Evolutionary conservation across 2,113 vertebrate species (phyloP), one percentile per base, ranked within the genome.

Genomic region (Piprites chloris): DNA sequence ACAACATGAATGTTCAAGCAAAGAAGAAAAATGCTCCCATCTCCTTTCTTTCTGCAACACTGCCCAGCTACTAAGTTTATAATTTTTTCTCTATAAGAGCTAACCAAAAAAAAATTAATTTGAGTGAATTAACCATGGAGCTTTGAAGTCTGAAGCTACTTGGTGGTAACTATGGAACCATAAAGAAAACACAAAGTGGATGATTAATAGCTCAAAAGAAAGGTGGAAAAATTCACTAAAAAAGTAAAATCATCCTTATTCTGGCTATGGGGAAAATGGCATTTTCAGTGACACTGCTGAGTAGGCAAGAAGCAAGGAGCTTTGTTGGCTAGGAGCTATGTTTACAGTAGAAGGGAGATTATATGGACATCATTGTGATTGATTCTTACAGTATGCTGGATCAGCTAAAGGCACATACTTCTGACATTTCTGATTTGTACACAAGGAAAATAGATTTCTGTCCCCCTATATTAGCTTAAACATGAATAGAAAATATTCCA

Each of bases 391-490:
- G 26, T 20, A 63, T 79, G 39, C 89, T 91, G 53, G 33, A 73
- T 88, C 79, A 91, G 90, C 72, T 83, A 78, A 84, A 81, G 32
- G 33, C 11, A 77, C 24, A 12, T 73, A 59, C 42, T 62, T 96
- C 42, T 90, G 78, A 76, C 56, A 73, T 78, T 91, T 91, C 56
- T 85, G 77, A 85, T 95, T 77, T 87, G 39, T 90, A 22, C 44
- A 65, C 18, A 68, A 91, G 50, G 32, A 91, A 79, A 93, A 95
- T 69, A 26, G 65, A 96, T 93, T 92, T 91, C 75, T 69, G 14
- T 63, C 11, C 58, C 13, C 21, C 53, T 80, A 16, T 61, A 37
- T 85, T 91, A 91, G 44, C 35, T 88, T 91, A 90, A 89, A 8
- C 75, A 58, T 91, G 73, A 84, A 37, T 61, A 63, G 26, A 93